These are phyloP conservation scores for Rhinopomastus cyanomelas DNA, from an alignment of 2,113 vertebrate species.

Conservation along the genomic window DNA sequence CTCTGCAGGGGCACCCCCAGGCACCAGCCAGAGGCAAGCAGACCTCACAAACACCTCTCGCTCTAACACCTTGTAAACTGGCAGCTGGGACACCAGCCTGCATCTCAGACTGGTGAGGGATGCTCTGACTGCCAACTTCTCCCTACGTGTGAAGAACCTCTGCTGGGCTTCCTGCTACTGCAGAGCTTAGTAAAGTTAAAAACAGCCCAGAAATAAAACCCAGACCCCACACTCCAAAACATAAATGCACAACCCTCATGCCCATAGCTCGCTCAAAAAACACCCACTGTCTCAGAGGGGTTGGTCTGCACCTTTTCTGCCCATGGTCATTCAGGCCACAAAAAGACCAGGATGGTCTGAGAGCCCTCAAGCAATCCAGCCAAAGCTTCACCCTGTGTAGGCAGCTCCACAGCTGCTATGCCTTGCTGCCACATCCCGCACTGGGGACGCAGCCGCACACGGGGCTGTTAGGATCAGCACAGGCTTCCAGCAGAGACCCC, in stretches of 20 bases:
- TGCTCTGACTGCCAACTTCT: background rate
- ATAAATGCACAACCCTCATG: fast-evolving
- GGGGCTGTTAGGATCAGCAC: fast-evolving
- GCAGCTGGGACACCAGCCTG: background rate
- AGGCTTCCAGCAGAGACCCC: fast-evolving
- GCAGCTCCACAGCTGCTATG: background rate
- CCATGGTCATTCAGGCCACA: background rate
- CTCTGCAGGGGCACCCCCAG: background rate
- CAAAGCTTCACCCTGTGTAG: background rate
- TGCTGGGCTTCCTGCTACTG: background rate
- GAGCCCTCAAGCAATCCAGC: fast-evolving
- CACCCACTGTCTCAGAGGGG: background rate
- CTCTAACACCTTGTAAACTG: fast-evolving
- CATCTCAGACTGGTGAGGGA: background rate
- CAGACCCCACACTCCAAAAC: background rate
- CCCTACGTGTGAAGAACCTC: background rate
- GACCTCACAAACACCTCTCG: fast-evolving
- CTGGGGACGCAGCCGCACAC: fast-evolving
- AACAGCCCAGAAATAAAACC: background rate
- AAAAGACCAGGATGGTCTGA: fast-evolving
- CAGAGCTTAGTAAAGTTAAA: background rate
- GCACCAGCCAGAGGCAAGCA: fast-evolving
- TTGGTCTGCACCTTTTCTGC: background rate
- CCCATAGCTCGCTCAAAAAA: background rate
- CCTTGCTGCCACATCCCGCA: background rate